Percentiles rank a stretch among this genome's conserved stretches.
Evolutionary conservation across 1,140 invertebrate genomes (phyloP).

Genomic region (Cotesia typhae): DNA sequence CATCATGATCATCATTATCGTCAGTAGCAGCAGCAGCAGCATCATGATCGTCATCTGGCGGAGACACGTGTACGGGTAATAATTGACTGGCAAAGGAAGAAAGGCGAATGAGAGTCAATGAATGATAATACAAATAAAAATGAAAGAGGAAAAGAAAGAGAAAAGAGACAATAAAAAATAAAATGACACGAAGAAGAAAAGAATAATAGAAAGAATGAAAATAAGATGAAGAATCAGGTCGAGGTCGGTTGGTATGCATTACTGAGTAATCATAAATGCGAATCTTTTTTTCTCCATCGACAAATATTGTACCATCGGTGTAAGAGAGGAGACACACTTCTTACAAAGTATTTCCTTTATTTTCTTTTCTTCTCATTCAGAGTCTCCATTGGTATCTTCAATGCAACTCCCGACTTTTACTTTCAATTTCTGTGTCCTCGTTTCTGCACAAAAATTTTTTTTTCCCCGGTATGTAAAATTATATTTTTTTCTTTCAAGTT

Average conservation of each 20-base stretch:
- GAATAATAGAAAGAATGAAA: slow-evolving; percentile 27
- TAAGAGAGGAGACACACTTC: slow-evolving; percentile 15
- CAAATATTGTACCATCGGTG: slow-evolving; percentile 12
- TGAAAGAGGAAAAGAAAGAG: slow-evolving; percentile 6
- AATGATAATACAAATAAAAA: slow-evolving; percentile 17
- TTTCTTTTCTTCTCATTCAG: no score
- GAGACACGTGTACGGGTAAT: not conserved
- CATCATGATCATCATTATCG: not conserved
- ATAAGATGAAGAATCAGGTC: slow-evolving; percentile 44
- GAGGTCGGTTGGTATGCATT: slow-evolving; percentile 41
- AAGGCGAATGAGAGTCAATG: slow-evolving; percentile 12
- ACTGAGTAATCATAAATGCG: slow-evolving; percentile 30
- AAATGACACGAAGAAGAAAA: slow-evolving; percentile 19
- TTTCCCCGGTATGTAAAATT: no score
- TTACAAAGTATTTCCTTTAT: not conserved
- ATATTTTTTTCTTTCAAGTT: no score
- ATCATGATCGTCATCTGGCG: slow-evolving; percentile 1
- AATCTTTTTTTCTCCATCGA: slow-evolving; percentile 22
- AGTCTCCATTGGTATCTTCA: no score
- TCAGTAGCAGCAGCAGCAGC: not conserved
- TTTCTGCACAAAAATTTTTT: not conserved
- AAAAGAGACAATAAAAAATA: slow-evolving; percentile 14
- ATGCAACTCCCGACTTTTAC: not conserved
- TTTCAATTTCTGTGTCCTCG: slow-evolving; percentile 24
- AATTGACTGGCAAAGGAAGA: slow-evolving; percentile 11